phyloP scores from a whole-genome alignment of 2,888 invertebrate genomes.

The Drosophila kanekoi region DNA sequence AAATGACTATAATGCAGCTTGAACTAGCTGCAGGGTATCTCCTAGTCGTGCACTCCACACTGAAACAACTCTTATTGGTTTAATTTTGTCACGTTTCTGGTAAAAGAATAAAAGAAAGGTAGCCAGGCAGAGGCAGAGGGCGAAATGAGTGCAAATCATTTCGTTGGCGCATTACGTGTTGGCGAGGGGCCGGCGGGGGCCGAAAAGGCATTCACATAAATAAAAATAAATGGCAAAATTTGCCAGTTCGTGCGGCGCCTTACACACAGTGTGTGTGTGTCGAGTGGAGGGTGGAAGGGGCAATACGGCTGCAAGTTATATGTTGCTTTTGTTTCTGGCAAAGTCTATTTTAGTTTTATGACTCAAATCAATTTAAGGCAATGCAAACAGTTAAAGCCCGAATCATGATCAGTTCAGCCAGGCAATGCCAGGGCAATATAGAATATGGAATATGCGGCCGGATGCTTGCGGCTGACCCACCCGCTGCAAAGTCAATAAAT shows the following conservation, averaged over 20 bases:
- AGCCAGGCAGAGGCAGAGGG: not conserved
- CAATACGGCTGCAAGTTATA: not conserved
- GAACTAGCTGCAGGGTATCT: constrained; percentile 3
- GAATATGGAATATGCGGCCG: constrained; percentile 36
- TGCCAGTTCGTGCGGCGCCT: constrained; percentile 63
- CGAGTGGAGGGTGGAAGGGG: no score
- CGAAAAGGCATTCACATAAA: constrained; percentile 31
- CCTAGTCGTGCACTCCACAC: no score
- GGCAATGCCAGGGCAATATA: constrained; percentile 12
- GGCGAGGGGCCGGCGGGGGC: not conserved
- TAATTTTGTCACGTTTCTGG: constrained; percentile 74
- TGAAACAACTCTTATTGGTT: constrained; percentile 45
- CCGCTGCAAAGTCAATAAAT: constrained; percentile 77
- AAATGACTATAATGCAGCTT: no score
- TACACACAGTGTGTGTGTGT: constrained; percentile 1
- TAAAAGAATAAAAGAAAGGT: constrained; percentile 24
- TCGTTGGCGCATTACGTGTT: constrained; percentile 26
- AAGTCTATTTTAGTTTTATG: constrained; percentile 56
- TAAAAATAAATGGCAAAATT: constrained; percentile 73
- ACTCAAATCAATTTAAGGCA: constrained; percentile 65
- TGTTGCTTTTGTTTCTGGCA: constrained; percentile 32
- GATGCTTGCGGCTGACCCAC: constrained; percentile 63
- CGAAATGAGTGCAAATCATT: constrained; percentile 57
- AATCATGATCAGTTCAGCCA: constrained; percentile 26
- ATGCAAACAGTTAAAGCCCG: constrained; percentile 55